Base-by-base conservation (phyloP, 1,140 invertebrate species). In the Pseudomyrmex pallidus region DNA sequence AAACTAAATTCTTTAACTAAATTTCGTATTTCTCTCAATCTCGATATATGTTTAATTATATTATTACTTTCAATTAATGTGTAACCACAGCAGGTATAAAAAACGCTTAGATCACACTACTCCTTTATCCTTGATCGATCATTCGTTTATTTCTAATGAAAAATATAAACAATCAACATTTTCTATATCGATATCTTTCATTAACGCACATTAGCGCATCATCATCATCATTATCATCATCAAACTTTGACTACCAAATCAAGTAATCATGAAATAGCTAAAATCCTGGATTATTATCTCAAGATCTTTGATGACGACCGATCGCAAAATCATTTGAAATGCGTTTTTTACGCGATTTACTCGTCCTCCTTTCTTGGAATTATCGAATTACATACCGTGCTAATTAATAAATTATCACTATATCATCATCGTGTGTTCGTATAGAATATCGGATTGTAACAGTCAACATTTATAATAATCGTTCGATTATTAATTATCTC, bases 221-320 rank as follows among this genome's bases (percentile, higher is more conserved):
- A 35, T 67, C 9, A 4, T 44, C 35, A 76, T 8, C 50, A 35
- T 67, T 4, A 9, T 44, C 35, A 17, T 48, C 20, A 13, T 35
- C 4, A 25, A 8, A 59, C 59, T 2, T 59, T 12, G 76, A 80
- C 76, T 80, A 80, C 76, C 66, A 59, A 80, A 80, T 80, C 76
- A 80, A 80, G 76, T 22, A 57, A 80, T 80, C 66, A 70, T 25
- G n/a, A 64, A n/a, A 66, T 4, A 62, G 61, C 74, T n/a, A 66
- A 56, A 13, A 46, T 8, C 10, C 2, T 20, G 54, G 3, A 80
- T 80, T 80, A 80, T 80, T 80, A 70, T 72, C 7, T 4, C 54
- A 80, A 46, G 54, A 72, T 80, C 44, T 59, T 56, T 7, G n/a
- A 54, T 44, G n/a, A 17, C 15, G 15, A 25, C 3, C 54, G 46